Conservation (phyloP, 30 jellyfish, hydroid and myxozoan species). For the Chrysaora quinquecirrha region DNA sequence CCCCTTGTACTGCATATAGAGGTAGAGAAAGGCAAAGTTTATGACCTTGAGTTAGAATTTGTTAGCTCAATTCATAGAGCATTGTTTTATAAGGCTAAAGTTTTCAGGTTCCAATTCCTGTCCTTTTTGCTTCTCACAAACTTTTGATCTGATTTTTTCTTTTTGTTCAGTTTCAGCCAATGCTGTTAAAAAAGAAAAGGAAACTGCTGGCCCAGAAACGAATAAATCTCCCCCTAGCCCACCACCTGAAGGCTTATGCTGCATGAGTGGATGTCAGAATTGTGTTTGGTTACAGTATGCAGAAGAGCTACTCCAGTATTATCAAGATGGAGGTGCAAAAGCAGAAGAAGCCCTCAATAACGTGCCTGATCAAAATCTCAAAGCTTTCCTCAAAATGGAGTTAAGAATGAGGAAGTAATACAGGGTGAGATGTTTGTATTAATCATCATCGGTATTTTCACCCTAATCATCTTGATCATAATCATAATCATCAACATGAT, state of each 20-base stretch:
- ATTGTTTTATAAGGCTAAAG: too few relatives aligned
- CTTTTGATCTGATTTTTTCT: too few relatives aligned
- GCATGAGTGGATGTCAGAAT: slow-evolving; percentile 95
- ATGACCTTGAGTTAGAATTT: too few relatives aligned
- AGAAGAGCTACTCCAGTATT: slow-evolving; percentile 70
- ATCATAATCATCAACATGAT: too few relatives aligned
- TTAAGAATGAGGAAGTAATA: slow-evolving; percentile 46
- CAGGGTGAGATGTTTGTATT: too few relatives aligned
- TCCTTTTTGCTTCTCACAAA: too few relatives aligned
- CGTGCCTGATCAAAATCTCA: slow-evolving; percentile 76
- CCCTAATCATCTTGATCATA: too few relatives aligned
- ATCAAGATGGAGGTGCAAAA: slow-evolving; percentile 83
- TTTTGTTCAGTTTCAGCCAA: not conserved
- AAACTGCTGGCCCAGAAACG: not conserved
- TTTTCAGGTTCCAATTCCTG: too few relatives aligned
- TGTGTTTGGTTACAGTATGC: slow-evolving; percentile 97
- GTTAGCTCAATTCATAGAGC: too few relatives aligned
- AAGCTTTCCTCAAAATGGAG: slow-evolving; percentile 83
- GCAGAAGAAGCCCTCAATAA: slow-evolving; percentile 79
- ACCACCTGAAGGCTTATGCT: slow-evolving; percentile 95
- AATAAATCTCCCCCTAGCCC: slow-evolving; percentile 72
- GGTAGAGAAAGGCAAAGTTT: too few relatives aligned
- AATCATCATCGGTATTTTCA: too few relatives aligned
- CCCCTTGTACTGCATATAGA: too few relatives aligned
- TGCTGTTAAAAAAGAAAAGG: not conserved